A percentile compares a stretch with the other conserved stretches of the same genome.
Conservation (phyloP, 2,888 invertebrate species). For the Amaurobius ferox region DNA sequence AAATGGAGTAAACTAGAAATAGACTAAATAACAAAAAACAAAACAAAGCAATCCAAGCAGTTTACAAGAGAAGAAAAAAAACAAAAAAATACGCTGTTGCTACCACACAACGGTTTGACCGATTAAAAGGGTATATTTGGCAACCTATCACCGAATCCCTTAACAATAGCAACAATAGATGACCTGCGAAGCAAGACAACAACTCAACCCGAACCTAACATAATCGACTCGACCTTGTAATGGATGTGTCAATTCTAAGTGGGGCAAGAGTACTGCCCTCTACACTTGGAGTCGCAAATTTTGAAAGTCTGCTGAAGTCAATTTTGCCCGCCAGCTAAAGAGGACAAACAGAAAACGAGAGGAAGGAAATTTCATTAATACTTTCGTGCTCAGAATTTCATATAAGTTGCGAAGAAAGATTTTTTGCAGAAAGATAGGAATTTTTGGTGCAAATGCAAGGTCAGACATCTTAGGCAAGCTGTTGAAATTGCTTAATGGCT, state of each 20-base stretch:
- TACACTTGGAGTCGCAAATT: not conserved
- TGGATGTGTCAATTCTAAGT: not conserved
- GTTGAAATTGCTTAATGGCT: too few relatives aligned
- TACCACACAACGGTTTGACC: not conserved
- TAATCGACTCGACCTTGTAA: conserved; percentile 9
- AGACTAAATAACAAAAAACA: not conserved
- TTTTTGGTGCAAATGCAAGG: too few relatives aligned
- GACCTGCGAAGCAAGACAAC: not conserved
- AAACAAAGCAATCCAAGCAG: too few relatives aligned
- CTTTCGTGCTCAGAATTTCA: too few relatives aligned
- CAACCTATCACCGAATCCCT: not conserved
- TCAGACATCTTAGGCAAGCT: too few relatives aligned
- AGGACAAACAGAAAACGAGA: not conserved
- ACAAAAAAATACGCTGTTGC: not conserved
- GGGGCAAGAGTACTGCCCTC: not conserved
- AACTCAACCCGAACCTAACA: not conserved
- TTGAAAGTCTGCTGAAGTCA: not conserved
- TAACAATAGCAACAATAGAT: not conserved
- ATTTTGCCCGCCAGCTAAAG: not conserved
- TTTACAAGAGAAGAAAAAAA: too few relatives aligned
- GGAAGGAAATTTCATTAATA: too few relatives aligned
- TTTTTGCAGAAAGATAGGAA: too few relatives aligned
- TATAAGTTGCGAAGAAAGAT: too few relatives aligned
- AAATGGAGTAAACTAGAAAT: not conserved
- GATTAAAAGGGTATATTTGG: conserved; percentile 5